Evolutionary conservation across 1,140 invertebrate genomes (phyloP), one percentile per base, ranked within the genome.

Genomic region (Drosophila nebulosa): DNA sequence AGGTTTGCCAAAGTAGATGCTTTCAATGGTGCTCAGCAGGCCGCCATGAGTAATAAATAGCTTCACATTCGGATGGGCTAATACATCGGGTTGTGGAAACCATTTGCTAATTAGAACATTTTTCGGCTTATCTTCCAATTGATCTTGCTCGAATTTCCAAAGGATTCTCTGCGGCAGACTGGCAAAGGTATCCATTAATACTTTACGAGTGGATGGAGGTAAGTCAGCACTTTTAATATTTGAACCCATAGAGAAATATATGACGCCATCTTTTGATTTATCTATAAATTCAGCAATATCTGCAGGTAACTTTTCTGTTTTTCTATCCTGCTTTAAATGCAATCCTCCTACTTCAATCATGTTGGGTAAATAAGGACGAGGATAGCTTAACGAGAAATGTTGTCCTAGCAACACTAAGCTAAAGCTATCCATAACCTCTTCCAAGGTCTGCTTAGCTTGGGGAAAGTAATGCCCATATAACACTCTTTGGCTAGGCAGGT

Each of bases 1-100:
- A 0, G 96, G 96, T 5, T 95, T 93, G 65, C 94, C 94, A 74
- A 95, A 94, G 90, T 94, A 94, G 1, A 96, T 90, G 3, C 95
- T 94, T 90, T 97, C 96, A 69, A 94, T 93, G n/a, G 94, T 92
- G 65, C 95, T 95, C 14, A 95, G 91, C 16, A 94, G 79, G 7
- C 96, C 96, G 32, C 95, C 95, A 76, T 96, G 95, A 0, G 95
- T 95, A 14, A 97, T 94, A 74, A 97, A 95, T 0, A 93, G 92
- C 79, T 93, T 94, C 0, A 95, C 92, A 72, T 96, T 96, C 1
- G 93, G 92, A 92, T 96, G 95, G 30, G 93, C 95, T 64, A 96
- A 89, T 63, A 96, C 91, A 66, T 95, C 95, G 21, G 93, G 93
- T 79, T 96, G 95, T 0, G 95, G 95, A 52, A 95, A 91, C 95